Conservation (phyloP, 2,888 invertebrate genomes). For the Drosophila kokeensis region DNA sequence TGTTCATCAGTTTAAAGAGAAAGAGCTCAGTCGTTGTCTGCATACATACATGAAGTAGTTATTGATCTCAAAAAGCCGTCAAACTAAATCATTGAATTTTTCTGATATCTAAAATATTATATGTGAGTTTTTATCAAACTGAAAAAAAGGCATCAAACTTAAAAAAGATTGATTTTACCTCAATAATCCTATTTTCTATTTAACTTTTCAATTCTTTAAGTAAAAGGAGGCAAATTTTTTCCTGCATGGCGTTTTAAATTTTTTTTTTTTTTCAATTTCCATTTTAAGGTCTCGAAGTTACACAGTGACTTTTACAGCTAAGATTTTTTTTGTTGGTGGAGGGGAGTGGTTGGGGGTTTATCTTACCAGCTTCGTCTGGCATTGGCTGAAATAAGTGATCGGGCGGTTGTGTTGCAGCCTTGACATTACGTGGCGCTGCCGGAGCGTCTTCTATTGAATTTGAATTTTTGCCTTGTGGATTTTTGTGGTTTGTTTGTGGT, state of each 20-base stretch:
- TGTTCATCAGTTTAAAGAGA: neutral
- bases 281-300: constrained; percentile 5
- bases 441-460: constrained; percentile 85
- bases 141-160: no score
- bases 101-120: neutral
- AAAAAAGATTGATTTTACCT: neutral
- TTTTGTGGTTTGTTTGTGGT: constrained; percentile 12
- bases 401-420: constrained; percentile 88
- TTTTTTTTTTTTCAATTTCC: neutral
- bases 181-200: neutral
- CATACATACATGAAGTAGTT: neutral
- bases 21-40: neutral
- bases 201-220: neutral
- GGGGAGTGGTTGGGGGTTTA: constrained; percentile 1
- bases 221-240: neutral
- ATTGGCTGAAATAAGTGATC: constrained; percentile 88
- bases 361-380: constrained; percentile 90
- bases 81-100: neutral
- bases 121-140: neutral
- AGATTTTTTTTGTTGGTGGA: neutral
- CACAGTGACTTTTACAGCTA: constrained; percentile 28
- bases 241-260: neutral
- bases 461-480: constrained; percentile 80
- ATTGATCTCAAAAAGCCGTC: neutral
- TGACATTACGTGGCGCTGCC: constrained; percentile 85